A percentile compares a stretch with the other conserved stretches of the same genome.
Evolutionary conservation across 2,888 invertebrate species (phyloP).

Genomic region (Agrochola macilenta): DNA sequence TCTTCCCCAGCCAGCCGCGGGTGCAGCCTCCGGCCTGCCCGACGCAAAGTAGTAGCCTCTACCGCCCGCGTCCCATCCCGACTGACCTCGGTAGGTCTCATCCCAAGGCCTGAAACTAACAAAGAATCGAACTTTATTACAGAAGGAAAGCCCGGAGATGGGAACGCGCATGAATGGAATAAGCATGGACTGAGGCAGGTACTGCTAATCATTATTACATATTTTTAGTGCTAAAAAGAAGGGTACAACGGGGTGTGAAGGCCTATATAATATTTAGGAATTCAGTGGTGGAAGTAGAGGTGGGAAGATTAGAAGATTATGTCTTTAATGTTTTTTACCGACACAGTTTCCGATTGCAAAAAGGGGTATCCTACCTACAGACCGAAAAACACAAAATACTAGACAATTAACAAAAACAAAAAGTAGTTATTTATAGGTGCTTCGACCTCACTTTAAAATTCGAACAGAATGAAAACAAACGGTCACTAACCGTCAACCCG

Average conservation of each 20-base stretch:
- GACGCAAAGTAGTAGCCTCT: conserved; percentile 92
- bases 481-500: conserved; percentile 63
- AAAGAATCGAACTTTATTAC: conserved; percentile 51
- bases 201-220: background rate
- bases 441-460: conserved; percentile 57
- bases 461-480: conserved; percentile 56
- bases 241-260: background rate
- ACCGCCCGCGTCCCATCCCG: conserved; percentile 92
- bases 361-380: no score
- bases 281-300: background rate
- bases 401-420: background rate
- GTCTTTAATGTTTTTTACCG: background rate
- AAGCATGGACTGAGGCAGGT: background rate
- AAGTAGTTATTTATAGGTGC: conserved; percentile 12
- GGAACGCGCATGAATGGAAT: background rate
- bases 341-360: background rate
- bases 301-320: background rate
- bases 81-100: conserved; percentile 91
- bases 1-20: conserved; percentile 78
- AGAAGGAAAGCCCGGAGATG: background rate
- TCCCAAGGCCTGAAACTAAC: conserved; percentile 90
- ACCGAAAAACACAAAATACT: background rate
- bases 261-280: no score
- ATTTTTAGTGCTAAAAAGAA: background rate
- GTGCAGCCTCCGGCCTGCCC: conserved; percentile 86